phyloP scores from a whole-genome alignment of 1,140 invertebrate species.

The Ylistrum balloti region DNA sequence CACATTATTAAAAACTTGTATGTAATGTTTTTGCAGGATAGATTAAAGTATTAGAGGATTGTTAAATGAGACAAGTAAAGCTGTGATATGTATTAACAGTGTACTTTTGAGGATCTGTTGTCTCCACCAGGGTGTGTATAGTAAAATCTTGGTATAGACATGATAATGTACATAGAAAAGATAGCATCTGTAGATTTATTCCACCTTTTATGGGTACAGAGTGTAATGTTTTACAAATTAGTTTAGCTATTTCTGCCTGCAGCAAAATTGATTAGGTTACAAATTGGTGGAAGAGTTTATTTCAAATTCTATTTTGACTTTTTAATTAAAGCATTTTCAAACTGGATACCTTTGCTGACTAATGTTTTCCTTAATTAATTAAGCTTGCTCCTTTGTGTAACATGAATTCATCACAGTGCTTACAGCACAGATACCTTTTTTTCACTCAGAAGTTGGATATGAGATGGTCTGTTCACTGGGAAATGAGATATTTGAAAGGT shows the following conservation, averaged over 20 bases:
- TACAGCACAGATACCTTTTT: not conserved
- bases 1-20: too few relatives aligned
- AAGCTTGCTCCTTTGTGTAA: not conserved
- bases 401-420: not conserved
- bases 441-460: not conserved
- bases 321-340: constrained; percentile 27
- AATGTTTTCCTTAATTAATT: constrained; percentile 36
- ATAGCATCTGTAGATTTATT: not conserved
- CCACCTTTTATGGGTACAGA: constrained; percentile 32
- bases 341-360: constrained; percentile 17
- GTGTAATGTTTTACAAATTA: not conserved
- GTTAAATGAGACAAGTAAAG: too few relatives aligned
- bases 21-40: too few relatives aligned
- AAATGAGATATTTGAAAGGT: too few relatives aligned
- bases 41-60: too few relatives aligned
- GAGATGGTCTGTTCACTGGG: too few relatives aligned
- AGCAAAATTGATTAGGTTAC: constrained; percentile 12
- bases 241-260: not conserved
- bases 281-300: constrained; percentile 20
- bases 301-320: constrained; percentile 40
- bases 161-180: not conserved
- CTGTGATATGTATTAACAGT: too few relatives aligned
- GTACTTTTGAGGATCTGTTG: too few relatives aligned
- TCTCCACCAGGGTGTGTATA: too few relatives aligned
- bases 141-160: too few relatives aligned